Evolutionary conservation across 2,888 invertebrate species (phyloP).

Genomic region (Rhagonycha lutea): DNA sequence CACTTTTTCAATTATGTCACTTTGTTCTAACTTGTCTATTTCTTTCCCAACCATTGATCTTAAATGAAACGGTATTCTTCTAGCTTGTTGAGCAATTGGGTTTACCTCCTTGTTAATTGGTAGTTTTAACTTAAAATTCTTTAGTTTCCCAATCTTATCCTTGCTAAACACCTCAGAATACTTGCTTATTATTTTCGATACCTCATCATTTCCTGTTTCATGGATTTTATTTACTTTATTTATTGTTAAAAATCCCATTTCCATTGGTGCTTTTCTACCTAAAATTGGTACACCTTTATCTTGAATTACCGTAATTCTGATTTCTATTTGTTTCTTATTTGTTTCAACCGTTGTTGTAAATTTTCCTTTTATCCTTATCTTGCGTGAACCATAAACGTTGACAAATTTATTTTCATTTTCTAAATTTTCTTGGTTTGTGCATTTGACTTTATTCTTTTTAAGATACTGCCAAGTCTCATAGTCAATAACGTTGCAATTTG

Average conservation of each 20-base stretch:
- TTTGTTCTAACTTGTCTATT: conserved; percentile 19
- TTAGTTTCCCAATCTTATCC: too few relatives aligned
- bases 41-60: conserved; percentile 21
- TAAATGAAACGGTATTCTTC: conserved; percentile 29
- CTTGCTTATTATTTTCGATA: too few relatives aligned
- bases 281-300: conserved; percentile 23
- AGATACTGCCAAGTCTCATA: not conserved
- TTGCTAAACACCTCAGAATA: too few relatives aligned
- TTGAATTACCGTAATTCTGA: conserved; percentile 34
- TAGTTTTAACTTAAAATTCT: too few relatives aligned
- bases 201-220: too few relatives aligned
- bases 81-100: conserved; percentile 28
- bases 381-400: not conserved
- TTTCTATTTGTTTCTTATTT: conserved; percentile 5
- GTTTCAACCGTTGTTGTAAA: not conserved
- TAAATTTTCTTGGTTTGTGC: not conserved
- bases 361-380: conserved; percentile 7
- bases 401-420: not conserved
- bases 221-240: too few relatives aligned
- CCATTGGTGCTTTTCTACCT: too few relatives aligned
- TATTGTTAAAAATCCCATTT: too few relatives aligned
- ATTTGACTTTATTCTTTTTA: not conserved
- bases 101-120: conserved; percentile 20
- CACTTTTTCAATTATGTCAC: conserved; percentile 30
- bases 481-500: not conserved